Evolutionary conservation across 2,888 invertebrate genomes (phyloP).

Genomic region (Plagodis pulveraria): DNA sequence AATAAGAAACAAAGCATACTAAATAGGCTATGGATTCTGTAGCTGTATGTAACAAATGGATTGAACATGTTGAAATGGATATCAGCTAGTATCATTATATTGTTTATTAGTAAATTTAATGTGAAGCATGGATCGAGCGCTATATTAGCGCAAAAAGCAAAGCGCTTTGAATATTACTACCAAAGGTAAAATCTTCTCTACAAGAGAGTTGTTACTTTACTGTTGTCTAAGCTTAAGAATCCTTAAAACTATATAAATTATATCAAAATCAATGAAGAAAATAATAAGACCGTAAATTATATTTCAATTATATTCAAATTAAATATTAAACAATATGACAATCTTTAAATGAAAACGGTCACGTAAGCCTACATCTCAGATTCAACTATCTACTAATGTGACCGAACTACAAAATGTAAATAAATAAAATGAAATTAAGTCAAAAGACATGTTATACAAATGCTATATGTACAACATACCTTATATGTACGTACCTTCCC

Average conservation of each 20-base stretch:
- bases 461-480: slow-evolving; percentile 39
- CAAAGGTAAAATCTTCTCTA: slow-evolving; percentile 1
- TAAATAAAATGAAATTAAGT: slow-evolving; percentile 28
- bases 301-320: slow-evolving; percentile 3
- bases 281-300: neutral
- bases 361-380: slow-evolving; percentile 11
- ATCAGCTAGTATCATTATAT: neutral
- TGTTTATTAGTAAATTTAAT: neutral
- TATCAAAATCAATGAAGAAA: slow-evolving; percentile 10
- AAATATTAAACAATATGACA: slow-evolving; percentile 13
- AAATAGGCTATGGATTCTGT: slow-evolving; percentile 34
- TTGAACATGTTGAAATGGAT: slow-evolving; percentile 10
- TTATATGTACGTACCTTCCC: slow-evolving; percentile 66
- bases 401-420: slow-evolving; percentile 34
- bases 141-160: slow-evolving; percentile 12
- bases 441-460: slow-evolving; percentile 38
- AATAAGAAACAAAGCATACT: slow-evolving; percentile 33
- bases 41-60: slow-evolving; percentile 24
- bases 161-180: slow-evolving; percentile 4
- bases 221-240: slow-evolving; percentile 21
- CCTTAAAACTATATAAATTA: slow-evolving; percentile 23
- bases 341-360: slow-evolving; percentile 16
- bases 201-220: slow-evolving; percentile 1
- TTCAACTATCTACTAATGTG: slow-evolving; percentile 19
- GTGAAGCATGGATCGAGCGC: slow-evolving; percentile 10